A percentile compares a stretch with the other conserved stretches of the same genome.
phyloP scores from a whole-genome alignment of 1,140 invertebrate species.

The Platyscapa corneri region DNA sequence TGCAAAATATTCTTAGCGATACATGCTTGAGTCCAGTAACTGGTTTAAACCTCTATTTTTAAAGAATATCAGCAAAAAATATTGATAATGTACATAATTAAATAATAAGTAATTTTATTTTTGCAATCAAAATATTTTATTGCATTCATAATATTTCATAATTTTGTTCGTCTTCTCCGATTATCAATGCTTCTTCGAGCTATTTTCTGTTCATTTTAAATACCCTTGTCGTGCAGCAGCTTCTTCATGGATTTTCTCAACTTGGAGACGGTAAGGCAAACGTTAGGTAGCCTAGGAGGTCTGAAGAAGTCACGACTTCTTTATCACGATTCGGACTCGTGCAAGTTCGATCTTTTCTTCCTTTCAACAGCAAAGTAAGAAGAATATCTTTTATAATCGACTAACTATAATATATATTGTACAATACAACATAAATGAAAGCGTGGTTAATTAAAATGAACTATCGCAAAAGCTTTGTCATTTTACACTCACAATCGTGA shows the following conservation, averaged over 20 bases:
- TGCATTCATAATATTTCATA: neutral
- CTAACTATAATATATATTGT: neutral
- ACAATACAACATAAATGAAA: neutral
- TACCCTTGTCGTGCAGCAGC: conserved; percentile 49
- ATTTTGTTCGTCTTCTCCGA: neutral
- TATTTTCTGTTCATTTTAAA: conserved; percentile 11
- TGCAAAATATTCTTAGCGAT: no score
- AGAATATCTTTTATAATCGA: conserved; percentile 1
- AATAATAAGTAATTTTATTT: neutral
- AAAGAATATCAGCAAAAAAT: no score
- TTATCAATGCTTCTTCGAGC: neutral
- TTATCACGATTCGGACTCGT: conserved; percentile 48
- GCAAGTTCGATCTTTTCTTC: conserved; percentile 22
- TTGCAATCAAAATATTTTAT: neutral
- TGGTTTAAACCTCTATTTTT: no score
- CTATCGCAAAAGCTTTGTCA: neutral
- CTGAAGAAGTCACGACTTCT: conserved; percentile 40
- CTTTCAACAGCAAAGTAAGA: neutral
- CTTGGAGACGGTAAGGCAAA: neutral
- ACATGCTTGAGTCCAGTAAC: no score
- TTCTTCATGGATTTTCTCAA: conserved; percentile 47
- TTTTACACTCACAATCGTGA: neutral
- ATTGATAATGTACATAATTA: neutral
- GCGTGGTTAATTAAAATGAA: conserved; percentile 20
- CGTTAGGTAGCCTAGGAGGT: conserved; percentile 5